Base-by-base conservation (phyloP, 2,797 vertebrate species). In the Hippocampus kuda region DNA sequence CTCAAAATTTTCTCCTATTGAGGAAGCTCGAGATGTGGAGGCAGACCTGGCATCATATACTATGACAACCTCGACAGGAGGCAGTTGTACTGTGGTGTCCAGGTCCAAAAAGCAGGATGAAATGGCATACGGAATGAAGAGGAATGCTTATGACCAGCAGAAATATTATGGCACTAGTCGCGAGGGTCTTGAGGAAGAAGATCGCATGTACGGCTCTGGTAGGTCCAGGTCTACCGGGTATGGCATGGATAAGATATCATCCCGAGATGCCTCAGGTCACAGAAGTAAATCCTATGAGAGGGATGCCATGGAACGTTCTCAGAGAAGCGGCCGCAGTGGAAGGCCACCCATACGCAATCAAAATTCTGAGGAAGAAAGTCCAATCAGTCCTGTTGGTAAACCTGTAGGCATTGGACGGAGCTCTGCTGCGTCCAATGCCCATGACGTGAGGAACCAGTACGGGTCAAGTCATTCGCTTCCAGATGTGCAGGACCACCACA, bases 401-500 rank as follows among this genome's bases (percentile, higher is more conserved):
- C 89, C 91, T 18, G 86, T 95, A 73, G 93, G 94, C 60, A 92
- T 91, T 27, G 93, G 93, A 30, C 92, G 92, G 56, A 84, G 90
- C 10, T 78, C 89, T 0, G 93, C 88, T 38, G 91, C 90, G 5
- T 48, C 92, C 0, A 91, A 96, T 41, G 88, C 94, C 67, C 91
- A 95, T 30, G 97, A 99, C 53, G 91, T 92, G 75, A 93, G 96
- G 82, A 94, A 96, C 72, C 95, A 94, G 77, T 99, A 98, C 75
- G 98, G 97, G 78, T 99, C 97, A 76, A 99, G 97, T 86, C 97
- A 99, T 89, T 99, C 97, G 9, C 91, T 99, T 88, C 97, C 97
- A 82, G 97, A 99, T 75, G 97, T 99, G 78, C 97, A 99, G 87
- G 95, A 98, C 77, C 96, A 98, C 81, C 95, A 98, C 77, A 93